phyloP scores from a whole-genome alignment of 1,140 invertebrate species.

The Drosophila melanica region DNA sequence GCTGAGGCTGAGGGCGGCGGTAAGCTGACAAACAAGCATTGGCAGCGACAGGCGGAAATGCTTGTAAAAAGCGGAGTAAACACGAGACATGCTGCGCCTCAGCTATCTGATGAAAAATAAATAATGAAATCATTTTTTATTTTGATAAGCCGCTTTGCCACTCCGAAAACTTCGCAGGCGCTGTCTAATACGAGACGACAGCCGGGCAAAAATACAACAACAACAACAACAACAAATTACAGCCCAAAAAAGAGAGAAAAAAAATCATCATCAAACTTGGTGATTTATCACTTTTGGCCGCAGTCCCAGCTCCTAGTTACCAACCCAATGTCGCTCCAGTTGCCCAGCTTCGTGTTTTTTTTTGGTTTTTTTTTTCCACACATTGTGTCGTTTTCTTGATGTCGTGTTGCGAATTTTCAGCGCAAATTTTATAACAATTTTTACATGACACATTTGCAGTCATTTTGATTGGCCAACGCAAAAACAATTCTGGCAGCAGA shows the following conservation, averaged over 20 bases:
- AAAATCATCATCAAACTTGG: slow-evolving; percentile 76
- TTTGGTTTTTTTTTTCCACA: neutral
- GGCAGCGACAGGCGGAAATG: slow-evolving; percentile 60
- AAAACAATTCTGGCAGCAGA: slow-evolving; percentile 26
- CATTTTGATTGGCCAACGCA: slow-evolving; percentile 67
- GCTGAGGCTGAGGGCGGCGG: neutral
- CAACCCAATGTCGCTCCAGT: slow-evolving; percentile 6
- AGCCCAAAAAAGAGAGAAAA: slow-evolving; percentile 26
- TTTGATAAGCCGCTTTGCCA: slow-evolving; percentile 79
- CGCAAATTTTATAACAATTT: slow-evolving; percentile 76
- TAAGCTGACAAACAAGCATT: slow-evolving; percentile 49
- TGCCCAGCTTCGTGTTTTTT: slow-evolving; percentile 6
- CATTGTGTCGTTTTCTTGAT: slow-evolving; percentile 9
- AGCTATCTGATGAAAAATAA: slow-evolving; percentile 71
- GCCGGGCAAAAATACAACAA: neutral
- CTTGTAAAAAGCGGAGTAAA: slow-evolving; percentile 64
- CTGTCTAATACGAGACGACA: slow-evolving; percentile 39
- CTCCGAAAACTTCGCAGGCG: slow-evolving; percentile 18
- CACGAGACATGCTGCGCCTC: slow-evolving; percentile 45
- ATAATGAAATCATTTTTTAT: slow-evolving; percentile 69
- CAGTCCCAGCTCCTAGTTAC: slow-evolving; percentile 4
- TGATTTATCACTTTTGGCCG: slow-evolving; percentile 72
- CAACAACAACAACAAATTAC: slow-evolving; percentile 10
- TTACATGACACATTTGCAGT: slow-evolving; percentile 77
- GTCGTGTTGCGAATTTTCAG: slow-evolving; percentile 58